These are phyloP conservation scores for Metopolophium dirhodum DNA, from an alignment of 1,140 invertebrate genomes.

Conservation along the genomic window DNA sequence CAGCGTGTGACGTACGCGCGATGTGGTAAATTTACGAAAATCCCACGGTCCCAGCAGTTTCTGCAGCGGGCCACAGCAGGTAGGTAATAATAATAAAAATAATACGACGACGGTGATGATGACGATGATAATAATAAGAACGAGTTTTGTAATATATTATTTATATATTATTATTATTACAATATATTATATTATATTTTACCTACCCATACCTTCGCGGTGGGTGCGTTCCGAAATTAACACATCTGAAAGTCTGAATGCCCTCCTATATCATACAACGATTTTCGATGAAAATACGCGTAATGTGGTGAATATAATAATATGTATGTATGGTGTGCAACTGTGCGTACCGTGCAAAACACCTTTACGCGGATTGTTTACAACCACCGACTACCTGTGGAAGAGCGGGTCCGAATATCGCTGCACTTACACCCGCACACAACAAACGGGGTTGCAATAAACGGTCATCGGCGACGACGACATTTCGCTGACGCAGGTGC, in stretches of 20 bases:
- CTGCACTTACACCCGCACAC: background rate
- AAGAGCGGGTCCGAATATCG: background rate
- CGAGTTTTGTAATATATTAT: background rate
- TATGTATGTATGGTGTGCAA: background rate
- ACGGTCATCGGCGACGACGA: background rate
- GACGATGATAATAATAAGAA: background rate
- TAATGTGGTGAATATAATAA: background rate
- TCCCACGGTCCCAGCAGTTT: background rate
- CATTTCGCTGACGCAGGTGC: background rate
- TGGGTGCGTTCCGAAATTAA: background rate
- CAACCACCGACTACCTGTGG: background rate
- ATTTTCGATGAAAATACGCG: background rate
- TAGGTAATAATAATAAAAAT: background rate
- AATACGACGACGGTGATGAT: background rate
- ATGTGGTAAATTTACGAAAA: background rate
- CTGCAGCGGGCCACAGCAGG: background rate
- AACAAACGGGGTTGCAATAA: background rate
- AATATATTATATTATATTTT: background rate
- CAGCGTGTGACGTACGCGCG: background rate
- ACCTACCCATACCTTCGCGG: no score
- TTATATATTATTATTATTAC: background rate
- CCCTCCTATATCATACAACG: no score
- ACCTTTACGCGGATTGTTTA: background rate
- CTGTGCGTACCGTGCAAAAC: background rate
- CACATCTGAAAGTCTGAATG: background rate